Percentiles rank a stretch among this genome's conserved stretches.
phyloP scores from a whole-genome alignment of 2,888 invertebrate species.

The Drosophila cracens region DNA sequence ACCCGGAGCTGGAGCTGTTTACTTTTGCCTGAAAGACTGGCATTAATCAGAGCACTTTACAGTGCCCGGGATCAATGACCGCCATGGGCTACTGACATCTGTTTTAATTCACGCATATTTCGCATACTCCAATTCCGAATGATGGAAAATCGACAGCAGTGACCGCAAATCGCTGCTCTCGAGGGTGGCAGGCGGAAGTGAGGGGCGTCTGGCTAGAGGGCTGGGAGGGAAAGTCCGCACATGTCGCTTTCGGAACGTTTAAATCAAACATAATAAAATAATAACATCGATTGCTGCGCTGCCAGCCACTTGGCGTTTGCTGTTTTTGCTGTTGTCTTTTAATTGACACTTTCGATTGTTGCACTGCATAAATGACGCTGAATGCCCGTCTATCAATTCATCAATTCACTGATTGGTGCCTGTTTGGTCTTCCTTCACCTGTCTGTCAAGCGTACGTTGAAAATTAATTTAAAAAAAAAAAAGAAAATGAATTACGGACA shows the following conservation, averaged over 20 bases:
- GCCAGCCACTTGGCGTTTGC: slow-evolving; percentile 47
- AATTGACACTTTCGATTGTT: slow-evolving; percentile 82
- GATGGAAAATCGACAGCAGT: slow-evolving; percentile 33
- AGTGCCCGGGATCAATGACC: slow-evolving; percentile 62
- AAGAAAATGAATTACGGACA: slow-evolving; percentile 71
- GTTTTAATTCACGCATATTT: slow-evolving; percentile 63
- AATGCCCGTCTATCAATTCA: slow-evolving; percentile 57
- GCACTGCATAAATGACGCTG: slow-evolving; percentile 41
- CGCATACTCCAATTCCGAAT: slow-evolving; percentile 48
- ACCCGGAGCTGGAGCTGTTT: slow-evolving; percentile 39
- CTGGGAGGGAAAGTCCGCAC: slow-evolving; percentile 42
- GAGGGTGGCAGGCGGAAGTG: not conserved
- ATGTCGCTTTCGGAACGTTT: slow-evolving; percentile 62
- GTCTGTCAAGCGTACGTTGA: slow-evolving; percentile 59
- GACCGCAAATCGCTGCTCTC: slow-evolving; percentile 56
- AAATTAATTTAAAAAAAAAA: slow-evolving; percentile 63
- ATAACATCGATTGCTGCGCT: slow-evolving; percentile 43
- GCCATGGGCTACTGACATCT: slow-evolving; percentile 61
- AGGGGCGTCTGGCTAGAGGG: not conserved
- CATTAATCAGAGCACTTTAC: slow-evolving; percentile 66
- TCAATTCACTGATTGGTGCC: slow-evolving; percentile 23
- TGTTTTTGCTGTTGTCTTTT: slow-evolving; percentile 56
- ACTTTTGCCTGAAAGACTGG: slow-evolving; percentile 44
- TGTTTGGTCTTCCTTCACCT: slow-evolving; percentile 45
- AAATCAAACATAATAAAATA: slow-evolving; percentile 75